Conservation (phyloP, 2,888 invertebrate genomes). For the Theretra japonica region DNA sequence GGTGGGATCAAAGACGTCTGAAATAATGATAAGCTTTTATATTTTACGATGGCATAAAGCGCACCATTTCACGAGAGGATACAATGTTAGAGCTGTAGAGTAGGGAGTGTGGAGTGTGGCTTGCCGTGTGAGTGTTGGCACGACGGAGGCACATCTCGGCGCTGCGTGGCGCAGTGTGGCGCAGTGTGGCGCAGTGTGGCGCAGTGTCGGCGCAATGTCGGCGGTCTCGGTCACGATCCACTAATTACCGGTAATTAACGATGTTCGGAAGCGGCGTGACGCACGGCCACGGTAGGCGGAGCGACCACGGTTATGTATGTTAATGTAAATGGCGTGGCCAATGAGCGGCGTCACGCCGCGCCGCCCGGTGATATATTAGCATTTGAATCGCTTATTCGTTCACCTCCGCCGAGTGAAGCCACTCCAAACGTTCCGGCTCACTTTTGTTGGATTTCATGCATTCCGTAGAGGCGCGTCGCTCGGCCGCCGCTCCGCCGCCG, state of each 20-base stretch:
- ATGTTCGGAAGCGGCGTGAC: slow-evolving; percentile 75
- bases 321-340: slow-evolving; percentile 80
- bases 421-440: slow-evolving; percentile 51
- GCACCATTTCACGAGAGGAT: slow-evolving; percentile 22
- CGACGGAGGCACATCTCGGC: slow-evolving; percentile 8
- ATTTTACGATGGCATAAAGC: slow-evolving; percentile 25
- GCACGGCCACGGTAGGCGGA: slow-evolving; percentile 70
- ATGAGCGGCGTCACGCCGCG: slow-evolving; percentile 74
- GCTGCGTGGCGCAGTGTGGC: not conserved
- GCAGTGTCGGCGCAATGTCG: slow-evolving; percentile 1
- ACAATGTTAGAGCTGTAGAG: slow-evolving; percentile 7
- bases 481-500: slow-evolving; percentile 59
- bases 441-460: slow-evolving; percentile 72
- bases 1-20: slow-evolving; percentile 20
- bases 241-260: slow-evolving; percentile 80
- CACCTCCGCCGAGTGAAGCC: slow-evolving; percentile 55
- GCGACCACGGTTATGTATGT: slow-evolving; percentile 74
- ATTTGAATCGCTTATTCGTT: slow-evolving; percentile 82
- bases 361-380: slow-evolving; percentile 84
- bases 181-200: not conserved
- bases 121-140: slow-evolving; percentile 1
- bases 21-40: slow-evolving; percentile 29
- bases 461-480: slow-evolving; percentile 59
- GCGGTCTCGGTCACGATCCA: slow-evolving; percentile 63
- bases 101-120: not conserved